Percentiles rank a stretch among this genome's conserved stretches.
phyloP scores from a whole-genome alignment of 2,797 vertebrate genomes.

The Lithobates sylvaticus region DNA sequence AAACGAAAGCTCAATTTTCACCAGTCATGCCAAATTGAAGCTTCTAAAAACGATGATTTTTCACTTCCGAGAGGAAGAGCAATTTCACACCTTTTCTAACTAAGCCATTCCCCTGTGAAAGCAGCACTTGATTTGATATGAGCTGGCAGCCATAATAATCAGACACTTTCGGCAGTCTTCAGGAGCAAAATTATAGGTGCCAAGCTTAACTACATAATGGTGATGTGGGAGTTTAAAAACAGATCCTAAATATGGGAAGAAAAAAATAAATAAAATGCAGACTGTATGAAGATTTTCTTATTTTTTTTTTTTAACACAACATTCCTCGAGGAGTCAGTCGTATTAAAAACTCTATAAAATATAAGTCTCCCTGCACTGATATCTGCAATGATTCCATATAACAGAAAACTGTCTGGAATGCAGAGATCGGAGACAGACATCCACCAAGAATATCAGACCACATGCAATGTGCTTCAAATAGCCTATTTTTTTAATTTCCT shows the following conservation, averaged over 20 bases:
- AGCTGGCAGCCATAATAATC: conserved; percentile 60
- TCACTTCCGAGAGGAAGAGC: conserved; percentile 62
- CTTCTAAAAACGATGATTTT: conserved; percentile 63
- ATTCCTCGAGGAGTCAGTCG: not conserved
- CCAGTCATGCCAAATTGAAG: conserved; percentile 54
- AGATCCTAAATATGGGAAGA: conserved; percentile 29
- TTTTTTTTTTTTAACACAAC: not conserved
- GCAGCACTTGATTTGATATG: conserved; percentile 61
- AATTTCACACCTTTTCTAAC: conserved; percentile 63
- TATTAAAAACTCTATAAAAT: not conserved
- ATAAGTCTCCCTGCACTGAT: too few species aligned
- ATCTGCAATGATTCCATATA: not conserved
- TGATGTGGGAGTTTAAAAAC: conserved; percentile 20
- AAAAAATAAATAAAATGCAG: too few species aligned
- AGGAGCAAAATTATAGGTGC: conserved; percentile 44
- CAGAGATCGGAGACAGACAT: not conserved
- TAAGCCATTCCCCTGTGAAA: conserved; percentile 54
- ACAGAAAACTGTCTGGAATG: not conserved
- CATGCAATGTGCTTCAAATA: not conserved
- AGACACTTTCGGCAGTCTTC: conserved; percentile 40
- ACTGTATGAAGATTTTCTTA: not conserved
- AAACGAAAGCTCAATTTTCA: conserved; percentile 1
- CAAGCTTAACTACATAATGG: conserved; percentile 22
- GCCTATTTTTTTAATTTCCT: not conserved
- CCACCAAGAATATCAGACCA: not conserved